Conservation (phyloP, 2,113 vertebrate species). For the Sciurus niger region DNA sequence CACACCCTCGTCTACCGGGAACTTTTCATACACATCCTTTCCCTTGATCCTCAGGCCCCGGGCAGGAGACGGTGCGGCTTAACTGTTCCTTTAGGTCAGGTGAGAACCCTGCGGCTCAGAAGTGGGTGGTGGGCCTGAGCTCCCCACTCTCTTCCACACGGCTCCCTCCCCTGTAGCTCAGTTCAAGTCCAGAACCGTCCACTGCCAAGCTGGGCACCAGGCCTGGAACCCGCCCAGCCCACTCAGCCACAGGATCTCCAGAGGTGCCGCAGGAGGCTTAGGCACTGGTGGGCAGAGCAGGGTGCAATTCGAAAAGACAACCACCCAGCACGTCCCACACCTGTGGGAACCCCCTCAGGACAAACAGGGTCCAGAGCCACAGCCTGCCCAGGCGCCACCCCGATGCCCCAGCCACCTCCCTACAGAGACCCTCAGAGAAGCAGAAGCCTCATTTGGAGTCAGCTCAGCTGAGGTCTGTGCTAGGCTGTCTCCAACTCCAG, state of each 20-base stretch:
- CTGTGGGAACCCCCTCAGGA: background rate
- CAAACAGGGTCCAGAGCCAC: background rate
- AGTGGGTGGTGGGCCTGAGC: too few species aligned
- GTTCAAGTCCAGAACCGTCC: background rate
- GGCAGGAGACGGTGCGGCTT: constrained; percentile 43
- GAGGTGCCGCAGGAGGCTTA: accelerated
- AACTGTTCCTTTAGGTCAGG: constrained; percentile 49
- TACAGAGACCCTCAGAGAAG: background rate
- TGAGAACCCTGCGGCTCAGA: background rate
- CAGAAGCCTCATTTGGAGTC: background rate
- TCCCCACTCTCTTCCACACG: accelerated
- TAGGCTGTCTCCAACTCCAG: background rate
- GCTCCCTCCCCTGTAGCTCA: background rate
- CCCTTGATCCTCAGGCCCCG: background rate
- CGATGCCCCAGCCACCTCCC: background rate
- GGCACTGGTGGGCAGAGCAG: too few species aligned
- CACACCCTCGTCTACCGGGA: constrained; percentile 34
- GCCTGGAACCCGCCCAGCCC: background rate
- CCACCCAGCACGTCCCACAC: too few species aligned
- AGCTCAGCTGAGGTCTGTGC: background rate
- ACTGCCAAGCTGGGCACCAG: accelerated
- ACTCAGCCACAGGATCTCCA: background rate
- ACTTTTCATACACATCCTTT: constrained; percentile 73
- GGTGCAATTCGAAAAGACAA: background rate
- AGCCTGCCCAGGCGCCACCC: background rate